Evolutionary conservation across 2,113 vertebrate species (phyloP).

Genomic region (Oenanthe melanoleuca): DNA sequence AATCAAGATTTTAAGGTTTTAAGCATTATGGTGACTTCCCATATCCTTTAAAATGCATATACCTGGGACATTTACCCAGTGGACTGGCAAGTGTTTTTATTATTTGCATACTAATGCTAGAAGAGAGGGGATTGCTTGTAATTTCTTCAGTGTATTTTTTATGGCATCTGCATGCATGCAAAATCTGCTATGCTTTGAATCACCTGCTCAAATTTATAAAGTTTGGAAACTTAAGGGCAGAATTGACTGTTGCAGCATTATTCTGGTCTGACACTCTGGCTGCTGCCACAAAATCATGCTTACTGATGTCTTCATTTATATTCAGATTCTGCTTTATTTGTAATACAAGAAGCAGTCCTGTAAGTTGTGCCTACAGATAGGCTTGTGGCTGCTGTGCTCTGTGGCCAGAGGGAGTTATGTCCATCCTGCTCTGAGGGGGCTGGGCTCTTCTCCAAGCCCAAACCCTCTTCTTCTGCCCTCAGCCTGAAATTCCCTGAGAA

Average conservation of each 20-base stretch:
- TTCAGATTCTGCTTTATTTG: background rate
- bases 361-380: background rate
- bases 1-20: background rate
- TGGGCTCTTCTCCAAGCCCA: background rate
- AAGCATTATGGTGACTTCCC: background rate
- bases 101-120: background rate
- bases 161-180: accelerated
- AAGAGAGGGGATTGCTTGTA: background rate
- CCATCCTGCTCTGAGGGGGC: background rate
- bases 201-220: background rate
- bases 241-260: background rate
- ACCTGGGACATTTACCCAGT: background rate
- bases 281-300: background rate
- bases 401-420: background rate
- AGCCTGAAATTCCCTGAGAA: background rate
- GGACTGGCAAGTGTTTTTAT: background rate
- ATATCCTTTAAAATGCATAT: background rate
- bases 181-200: background rate
- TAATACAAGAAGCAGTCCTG: background rate
- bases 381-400: background rate
- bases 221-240: background rate
- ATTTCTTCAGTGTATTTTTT: background rate
- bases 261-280: background rate
- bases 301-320: background rate
- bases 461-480: background rate